Base-by-base conservation (phyloP, 1,140 invertebrate genomes). In the Trachelipus rathkii region DNA sequence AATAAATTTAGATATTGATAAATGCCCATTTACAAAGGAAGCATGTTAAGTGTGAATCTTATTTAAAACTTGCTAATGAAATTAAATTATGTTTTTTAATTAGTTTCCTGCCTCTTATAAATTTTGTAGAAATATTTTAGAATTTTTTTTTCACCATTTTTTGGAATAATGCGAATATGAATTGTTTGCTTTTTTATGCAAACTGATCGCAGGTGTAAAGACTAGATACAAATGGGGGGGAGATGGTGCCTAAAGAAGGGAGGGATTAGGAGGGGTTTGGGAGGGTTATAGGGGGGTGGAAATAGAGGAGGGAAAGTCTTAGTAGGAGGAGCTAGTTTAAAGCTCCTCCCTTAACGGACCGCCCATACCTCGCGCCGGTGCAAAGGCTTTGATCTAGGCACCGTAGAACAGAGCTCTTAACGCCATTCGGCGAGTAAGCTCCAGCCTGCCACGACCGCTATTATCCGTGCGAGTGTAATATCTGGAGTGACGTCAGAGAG, bases 401-500 rank as follows among this genome's bases (percentile, higher is more conserved):
- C 71, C 44, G 44, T 50, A 60, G 50, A 60, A 60, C 50, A 60
- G 50, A 60, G 50, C 2, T 13, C 50, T 60, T 72, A 24, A 72
- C 72, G 74, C 78, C 78, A 77, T 77, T 79, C 78, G 66, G 71
- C 74, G 71, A 76, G 75, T 76, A 72, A 72, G 78, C 75, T 74
- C 72, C 75, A 76, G 72, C 77, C 75, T 71, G 75, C 75, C 78
- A 74, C 72, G 73, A 76, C 72, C 72, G 75, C 70, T 60, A 76
- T 44, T 68, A 72, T 72, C 66, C 75, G 75, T 76, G 74, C 72
- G 78, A 74, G 76, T 77, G 78, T 71, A 74, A 71, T 33, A 60
- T 72, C 73, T 74, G 75, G 70, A 72, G 78, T 79, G 78, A 79
- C 78, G 78, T 79, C 78, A 77, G 72, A 71, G 72, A 60, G 50